Base-by-base conservation (phyloP, 2,888 invertebrate species). In the Cylloceria caligata region DNA sequence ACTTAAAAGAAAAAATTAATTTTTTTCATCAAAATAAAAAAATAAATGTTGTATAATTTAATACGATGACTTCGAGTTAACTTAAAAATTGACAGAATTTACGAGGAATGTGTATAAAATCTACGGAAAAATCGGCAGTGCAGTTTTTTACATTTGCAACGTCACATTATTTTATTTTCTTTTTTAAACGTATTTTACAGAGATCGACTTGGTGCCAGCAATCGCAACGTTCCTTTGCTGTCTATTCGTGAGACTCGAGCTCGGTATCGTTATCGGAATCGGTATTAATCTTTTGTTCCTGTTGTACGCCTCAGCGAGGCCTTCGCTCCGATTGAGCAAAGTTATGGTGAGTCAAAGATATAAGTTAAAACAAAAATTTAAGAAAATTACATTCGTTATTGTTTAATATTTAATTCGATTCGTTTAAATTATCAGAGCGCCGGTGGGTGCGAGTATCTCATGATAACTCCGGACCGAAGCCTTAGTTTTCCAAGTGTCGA, bases 231-330 rank as follows among this genome's bases (percentile, higher is more conserved):
- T 96, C 88, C 86, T 96, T 1, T 93, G 94, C 24, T 96, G 96
- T 76, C 93, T 96, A 39, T 93, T 95, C 79, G 93, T 95, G 67
- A 94, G 95, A 68, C 93, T 96, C 55, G 95, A 96, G 93, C 93
- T 95, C 86, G 96, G 96, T 69, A 96, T 96, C 85, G 93, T 95
- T 45, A 93, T 95, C 84, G 96, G 96, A 16, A 95, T 95, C 76
- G 93, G 94, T 36, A 94, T 95, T 81, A 95, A 95, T 89, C 93
- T 96, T 39, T 86, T 95, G 52, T 94, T 95, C 88, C 92, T 95
- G 34, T 92, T 96, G 36, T 95, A 95, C 87, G 94, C 94, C 39
- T 94, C 95, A 57, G 95, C 95, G 5, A 93, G 95, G 85, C 95
- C 95, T 11, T 94, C 94, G n/a, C 93, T 95, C 11, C 92, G 93